Evolutionary conservation across 2,797 vertebrate genomes (phyloP), one percentile per base, ranked within the genome.

Genomic region (Leptatherina wallacei): DNA sequence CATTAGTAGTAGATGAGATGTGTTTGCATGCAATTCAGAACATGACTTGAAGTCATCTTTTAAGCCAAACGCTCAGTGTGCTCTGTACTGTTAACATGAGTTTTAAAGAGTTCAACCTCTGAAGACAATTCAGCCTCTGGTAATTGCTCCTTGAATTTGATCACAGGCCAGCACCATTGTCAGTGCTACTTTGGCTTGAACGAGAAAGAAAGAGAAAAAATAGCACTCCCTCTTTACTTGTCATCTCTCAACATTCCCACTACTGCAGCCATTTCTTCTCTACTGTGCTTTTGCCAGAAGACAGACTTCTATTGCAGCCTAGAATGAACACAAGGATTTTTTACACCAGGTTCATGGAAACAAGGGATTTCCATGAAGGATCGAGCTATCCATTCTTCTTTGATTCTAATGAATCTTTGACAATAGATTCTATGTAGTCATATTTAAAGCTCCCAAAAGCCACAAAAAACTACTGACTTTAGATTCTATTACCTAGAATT

Each of bases 281-380:
- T 44, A 22, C 66, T 75, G 14, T 54, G 27, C 68, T 52, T 77
- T 75, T 80, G 70, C 69, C 65, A 60, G 70, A 86, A 85, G 57
- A 70, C 61, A 64, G 13, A 47, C 55, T 36, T 78, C 52, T 12
- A 12, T 63, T 61, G 32, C 18, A 74, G 69, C 51, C 5, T 30
- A 12, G 35, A 72, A 65, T 66, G 67, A 82, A 47, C 67, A 74
- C 36, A 12, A 18, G 27, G 27, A 42, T 63, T 55, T 70, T 76
- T 35, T 69, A 49, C 38, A 40, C 61, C 33, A 12, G 59, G 36
- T 72, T 60, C 44, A 30, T 42, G 36, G 62, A 83, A 72, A 62
- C 49, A 27, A 44, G 42, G 33, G 62, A 83, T 80, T 73, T 66
- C 29, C 40, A 38, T 24, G 40, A 76, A 70, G 38, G 63, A 54